Evolutionary conservation across 30 jellyfish, hydroid and myxozoan species (phyloP).

Genomic region (Rhopilema esculentum): DNA sequence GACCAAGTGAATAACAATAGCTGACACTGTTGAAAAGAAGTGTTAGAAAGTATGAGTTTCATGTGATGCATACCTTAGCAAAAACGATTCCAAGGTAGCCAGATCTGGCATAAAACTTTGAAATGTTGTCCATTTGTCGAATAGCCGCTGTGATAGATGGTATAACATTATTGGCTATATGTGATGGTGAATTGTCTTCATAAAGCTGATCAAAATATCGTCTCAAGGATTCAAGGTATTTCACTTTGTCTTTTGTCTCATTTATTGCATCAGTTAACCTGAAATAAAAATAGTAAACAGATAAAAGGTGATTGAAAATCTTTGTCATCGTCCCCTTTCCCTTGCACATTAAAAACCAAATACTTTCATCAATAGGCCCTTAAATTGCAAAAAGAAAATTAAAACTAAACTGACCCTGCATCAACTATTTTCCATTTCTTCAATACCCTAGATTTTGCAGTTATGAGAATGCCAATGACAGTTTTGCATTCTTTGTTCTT

Average conservation of each 20-base stretch:
- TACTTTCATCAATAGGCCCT: too few species aligned
- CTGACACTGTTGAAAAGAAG: neutral
- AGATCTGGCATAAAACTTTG: conserved; percentile 80
- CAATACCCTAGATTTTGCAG: conserved; percentile 83
- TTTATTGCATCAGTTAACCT: conserved; percentile 89
- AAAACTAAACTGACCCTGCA: conserved; percentile 55
- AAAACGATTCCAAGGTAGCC: conserved; percentile 85
- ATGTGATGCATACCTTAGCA: conserved; percentile 79
- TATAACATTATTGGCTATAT: conserved; percentile 39
- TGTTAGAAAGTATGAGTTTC: neutral
- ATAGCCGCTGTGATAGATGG: conserved; percentile 74
- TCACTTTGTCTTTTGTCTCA: conserved; percentile 88
- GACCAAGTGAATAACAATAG: too few species aligned
- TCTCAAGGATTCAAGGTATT: conserved; percentile 74
- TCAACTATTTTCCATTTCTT: conserved; percentile 85
- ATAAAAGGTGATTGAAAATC: neutral
- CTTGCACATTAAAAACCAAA: too few species aligned
- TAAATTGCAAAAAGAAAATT: neutral
- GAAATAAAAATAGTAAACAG: neutral
- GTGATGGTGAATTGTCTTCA: conserved; percentile 43
- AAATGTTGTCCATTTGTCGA: conserved; percentile 77
- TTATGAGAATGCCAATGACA: conserved; percentile 73
- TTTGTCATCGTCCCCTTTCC: too few species aligned
- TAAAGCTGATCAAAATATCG: conserved; percentile 78
- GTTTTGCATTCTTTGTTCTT: conserved; percentile 82